phyloP scores from a whole-genome alignment of 2,797 vertebrate genomes.

The Cheracebus regulus region DNA sequence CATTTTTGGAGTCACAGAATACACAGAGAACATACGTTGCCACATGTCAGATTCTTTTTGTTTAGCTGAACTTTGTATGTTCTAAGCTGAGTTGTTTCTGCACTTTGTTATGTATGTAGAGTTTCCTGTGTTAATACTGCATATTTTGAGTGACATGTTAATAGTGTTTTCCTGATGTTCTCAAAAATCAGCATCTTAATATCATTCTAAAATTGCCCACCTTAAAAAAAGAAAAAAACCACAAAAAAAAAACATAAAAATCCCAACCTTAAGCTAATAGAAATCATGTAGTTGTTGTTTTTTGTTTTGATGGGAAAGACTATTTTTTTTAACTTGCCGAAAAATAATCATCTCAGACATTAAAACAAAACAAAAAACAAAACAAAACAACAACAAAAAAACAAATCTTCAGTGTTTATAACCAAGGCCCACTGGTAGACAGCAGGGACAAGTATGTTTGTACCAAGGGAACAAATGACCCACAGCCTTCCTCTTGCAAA shows the following conservation, averaged over 20 bases:
- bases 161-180: constrained; percentile 73
- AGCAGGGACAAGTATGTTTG: background rate
- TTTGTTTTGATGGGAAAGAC: constrained; percentile 50
- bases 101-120: constrained; percentile 54
- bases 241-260: background rate
- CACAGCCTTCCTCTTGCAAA: background rate
- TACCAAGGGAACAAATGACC: background rate
- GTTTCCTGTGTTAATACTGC: constrained; percentile 54
- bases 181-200: constrained; percentile 74
- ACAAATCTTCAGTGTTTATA: constrained; percentile 49
- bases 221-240: background rate
- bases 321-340: constrained; percentile 29
- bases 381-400: background rate
- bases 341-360: constrained; percentile 73
- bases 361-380: background rate
- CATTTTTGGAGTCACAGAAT: background rate
- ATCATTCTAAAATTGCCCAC: constrained; percentile 71
- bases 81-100: constrained; percentile 59
- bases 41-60: constrained; percentile 57
- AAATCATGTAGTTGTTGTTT: background rate
- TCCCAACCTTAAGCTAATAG: background rate
- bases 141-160: constrained; percentile 72
- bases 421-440: constrained; percentile 41
- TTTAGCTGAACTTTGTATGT: constrained; percentile 63
- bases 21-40: constrained; percentile 48